These are phyloP conservation scores for Nowickia ferox DNA, from an alignment of 2,888 invertebrate species.

Conservation along the genomic window DNA sequence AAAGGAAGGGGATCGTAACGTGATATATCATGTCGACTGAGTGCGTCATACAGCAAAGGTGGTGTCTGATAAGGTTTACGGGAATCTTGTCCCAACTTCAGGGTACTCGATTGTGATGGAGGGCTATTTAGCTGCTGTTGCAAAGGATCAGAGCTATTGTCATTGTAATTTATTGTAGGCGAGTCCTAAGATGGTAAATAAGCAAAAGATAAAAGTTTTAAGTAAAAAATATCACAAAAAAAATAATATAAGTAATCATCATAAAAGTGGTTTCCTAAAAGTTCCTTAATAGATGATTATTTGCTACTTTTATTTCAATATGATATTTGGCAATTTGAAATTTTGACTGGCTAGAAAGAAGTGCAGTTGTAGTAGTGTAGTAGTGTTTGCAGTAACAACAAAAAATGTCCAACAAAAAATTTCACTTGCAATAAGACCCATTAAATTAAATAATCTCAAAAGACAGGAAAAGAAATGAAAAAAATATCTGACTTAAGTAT, in stretches of 20 bases:
- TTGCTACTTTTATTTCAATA: too few species aligned
- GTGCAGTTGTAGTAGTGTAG: too few species aligned
- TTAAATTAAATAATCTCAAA: too few species aligned
- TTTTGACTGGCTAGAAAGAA: too few species aligned
- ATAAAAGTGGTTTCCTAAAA: not conserved
- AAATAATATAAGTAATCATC: conserved; percentile 15
- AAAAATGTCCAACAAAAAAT: too few species aligned
- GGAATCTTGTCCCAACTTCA: conserved; percentile 80
- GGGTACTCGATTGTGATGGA: conserved; percentile 82
- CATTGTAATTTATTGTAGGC: conserved; percentile 73
- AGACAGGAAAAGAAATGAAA: too few species aligned
- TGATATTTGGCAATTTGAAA: too few species aligned
- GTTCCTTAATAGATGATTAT: too few species aligned
- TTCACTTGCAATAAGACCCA: too few species aligned
- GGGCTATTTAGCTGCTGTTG: conserved; percentile 80
- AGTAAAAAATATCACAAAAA: conserved; percentile 24
- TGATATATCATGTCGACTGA: conserved; percentile 77
- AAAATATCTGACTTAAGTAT: too few species aligned
- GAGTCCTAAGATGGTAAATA: conserved; percentile 69
- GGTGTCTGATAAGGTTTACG: conserved; percentile 79
- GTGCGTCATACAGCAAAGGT: conserved; percentile 81
- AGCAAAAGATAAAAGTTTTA: too few species aligned
- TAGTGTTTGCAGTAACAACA: too few species aligned
- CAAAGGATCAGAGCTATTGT: conserved; percentile 75
- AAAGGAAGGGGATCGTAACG: conserved; percentile 80